These are phyloP conservation scores for Psophia crepitans DNA, from an alignment of 2,113 vertebrate species.

Conservation along the genomic window DNA sequence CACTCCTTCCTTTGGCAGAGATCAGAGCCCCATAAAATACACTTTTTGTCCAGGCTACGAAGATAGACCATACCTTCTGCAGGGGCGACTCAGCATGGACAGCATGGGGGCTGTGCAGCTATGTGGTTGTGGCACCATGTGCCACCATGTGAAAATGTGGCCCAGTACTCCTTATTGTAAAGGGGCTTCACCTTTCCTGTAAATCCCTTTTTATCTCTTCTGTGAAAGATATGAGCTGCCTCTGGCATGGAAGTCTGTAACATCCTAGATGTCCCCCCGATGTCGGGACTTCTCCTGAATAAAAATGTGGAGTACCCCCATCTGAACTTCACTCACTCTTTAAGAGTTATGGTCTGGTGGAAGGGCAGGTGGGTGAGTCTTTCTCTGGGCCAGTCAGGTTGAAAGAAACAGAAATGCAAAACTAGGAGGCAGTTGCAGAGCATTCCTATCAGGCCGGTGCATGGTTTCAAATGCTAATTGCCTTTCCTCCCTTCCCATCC, in stretches of 20 bases:
- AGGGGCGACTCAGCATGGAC: not conserved
- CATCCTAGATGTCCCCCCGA: not conserved
- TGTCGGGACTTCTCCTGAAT: not conserved
- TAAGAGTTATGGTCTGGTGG: not conserved
- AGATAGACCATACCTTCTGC: not conserved
- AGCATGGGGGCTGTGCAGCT: not conserved
- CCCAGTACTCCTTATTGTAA: not conserved
- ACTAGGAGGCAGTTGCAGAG: not conserved
- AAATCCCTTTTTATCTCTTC: not conserved
- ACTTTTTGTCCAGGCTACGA: not conserved
- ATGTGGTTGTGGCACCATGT: fast-evolving
- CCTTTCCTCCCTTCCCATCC: not conserved
- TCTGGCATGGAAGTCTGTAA: not conserved
- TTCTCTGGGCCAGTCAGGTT: not conserved
- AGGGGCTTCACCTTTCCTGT: not conserved
- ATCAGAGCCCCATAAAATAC: slow-evolving; percentile 20
- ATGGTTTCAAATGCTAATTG: not conserved
- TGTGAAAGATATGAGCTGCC: not conserved
- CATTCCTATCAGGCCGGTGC: not conserved
- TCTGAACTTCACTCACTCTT: not conserved
- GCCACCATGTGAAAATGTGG: not conserved
- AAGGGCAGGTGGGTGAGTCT: not conserved
- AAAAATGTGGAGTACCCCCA: not conserved
- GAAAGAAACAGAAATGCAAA: not conserved
- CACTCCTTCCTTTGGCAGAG: not conserved